Evolutionary conservation across 2,888 invertebrate species (phyloP).

Genomic region (Parnassius mnemosyne): DNA sequence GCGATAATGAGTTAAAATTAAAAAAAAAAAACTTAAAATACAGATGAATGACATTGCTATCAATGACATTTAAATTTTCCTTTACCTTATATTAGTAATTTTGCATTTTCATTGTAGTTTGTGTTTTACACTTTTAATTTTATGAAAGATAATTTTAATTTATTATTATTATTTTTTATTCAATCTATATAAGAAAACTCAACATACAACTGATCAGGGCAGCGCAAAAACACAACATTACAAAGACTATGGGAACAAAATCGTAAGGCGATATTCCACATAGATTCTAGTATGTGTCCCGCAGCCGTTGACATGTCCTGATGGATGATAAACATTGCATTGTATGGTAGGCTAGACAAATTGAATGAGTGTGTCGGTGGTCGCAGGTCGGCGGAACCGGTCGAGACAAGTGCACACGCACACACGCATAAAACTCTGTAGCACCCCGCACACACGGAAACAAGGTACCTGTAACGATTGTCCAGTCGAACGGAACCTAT

Average conservation of each 20-base stretch:
- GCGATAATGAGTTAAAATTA: too few relatives aligned
- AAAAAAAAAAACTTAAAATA: too few relatives aligned
- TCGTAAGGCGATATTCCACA: constrained; percentile 14
- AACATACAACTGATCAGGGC: too few relatives aligned
- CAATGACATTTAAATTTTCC: too few relatives aligned
- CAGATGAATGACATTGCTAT: too few relatives aligned
- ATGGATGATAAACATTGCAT: constrained; percentile 43
- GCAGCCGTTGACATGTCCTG: constrained; percentile 29
- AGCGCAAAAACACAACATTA: constrained; percentile 7
- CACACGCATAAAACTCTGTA: constrained; percentile 21
- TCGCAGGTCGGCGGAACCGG: constrained; percentile 42
- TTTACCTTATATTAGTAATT: too few relatives aligned
- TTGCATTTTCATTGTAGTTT: too few relatives aligned
- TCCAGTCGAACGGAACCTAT: constrained; percentile 20
- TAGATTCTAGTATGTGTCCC: constrained; percentile 18
- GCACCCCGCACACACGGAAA: constrained; percentile 25
- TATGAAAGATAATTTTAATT: too few relatives aligned
- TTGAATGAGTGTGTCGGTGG: constrained; percentile 48
- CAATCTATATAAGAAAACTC: too few relatives aligned
- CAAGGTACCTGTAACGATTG: constrained; percentile 12
- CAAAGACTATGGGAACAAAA: not conserved
- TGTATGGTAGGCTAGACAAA: constrained; percentile 50
- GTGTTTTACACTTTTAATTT: too few relatives aligned
- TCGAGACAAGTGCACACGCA: constrained; percentile 35
- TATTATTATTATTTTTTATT: too few relatives aligned